phyloP scores from a whole-genome alignment of 2,113 vertebrate species.

The Tylochromis polylepis region DNA sequence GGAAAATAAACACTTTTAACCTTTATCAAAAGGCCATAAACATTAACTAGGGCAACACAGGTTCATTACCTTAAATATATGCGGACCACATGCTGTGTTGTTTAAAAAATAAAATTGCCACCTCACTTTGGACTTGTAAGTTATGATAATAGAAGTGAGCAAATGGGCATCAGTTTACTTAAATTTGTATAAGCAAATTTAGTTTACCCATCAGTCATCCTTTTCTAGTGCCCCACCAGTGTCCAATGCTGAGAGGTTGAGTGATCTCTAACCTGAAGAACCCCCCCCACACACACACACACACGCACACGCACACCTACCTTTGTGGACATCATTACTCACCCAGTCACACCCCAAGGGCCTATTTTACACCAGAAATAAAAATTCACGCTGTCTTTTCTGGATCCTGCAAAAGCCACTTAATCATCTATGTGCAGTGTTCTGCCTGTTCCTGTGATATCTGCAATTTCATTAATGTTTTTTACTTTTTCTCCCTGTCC shows the following conservation, averaged over 20 bases:
- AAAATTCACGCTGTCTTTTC: background rate
- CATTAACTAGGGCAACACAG: background rate
- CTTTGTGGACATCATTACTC: background rate
- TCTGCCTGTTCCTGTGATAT: background rate
- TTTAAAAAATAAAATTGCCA: background rate
- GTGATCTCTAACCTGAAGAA: background rate
- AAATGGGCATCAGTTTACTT: background rate
- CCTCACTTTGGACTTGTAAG: background rate
- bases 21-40: background rate
- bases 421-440: background rate
- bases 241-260: background rate
- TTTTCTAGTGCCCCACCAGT: background rate
- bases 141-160: background rate
- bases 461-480: background rate
- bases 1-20: background rate
- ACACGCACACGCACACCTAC: too few relatives aligned
- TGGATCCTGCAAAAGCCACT: background rate
- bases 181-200: fast-evolving
- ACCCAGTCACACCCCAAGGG: fast-evolving
- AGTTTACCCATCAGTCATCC: background rate
- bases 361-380: background rate
- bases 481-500: background rate
- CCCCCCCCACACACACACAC: too few relatives aligned
- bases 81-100: background rate
- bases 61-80: background rate